Base-by-base conservation (phyloP, 1,140 invertebrate genomes). In the Halictus rubicundus region DNA sequence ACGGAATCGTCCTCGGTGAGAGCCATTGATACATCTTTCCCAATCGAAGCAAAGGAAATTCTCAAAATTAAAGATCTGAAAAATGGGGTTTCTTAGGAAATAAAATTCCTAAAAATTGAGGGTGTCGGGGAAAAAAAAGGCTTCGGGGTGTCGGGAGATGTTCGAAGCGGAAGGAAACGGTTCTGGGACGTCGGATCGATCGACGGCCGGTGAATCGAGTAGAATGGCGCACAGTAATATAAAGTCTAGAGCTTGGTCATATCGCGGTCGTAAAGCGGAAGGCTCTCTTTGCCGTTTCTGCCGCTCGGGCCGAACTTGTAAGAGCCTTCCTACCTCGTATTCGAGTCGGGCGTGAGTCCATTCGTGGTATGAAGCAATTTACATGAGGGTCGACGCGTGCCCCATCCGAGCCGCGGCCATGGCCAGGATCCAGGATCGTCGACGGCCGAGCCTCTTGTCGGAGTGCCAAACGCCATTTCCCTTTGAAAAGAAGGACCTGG, bases 251-350 rank as follows among this genome's bases (percentile, higher is more conserved):
- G 83, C 84, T 79, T 69, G 84, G 86, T 90, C 86, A 90, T 89
- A 91, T 89, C 85, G 85, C 65, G 83, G 86, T 90, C 86, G 87
- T 90, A 89, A 91, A 91, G 75, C 86, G 85, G 88, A 87, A 88
- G 85, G 87, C 68, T 84, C 68, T 84, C 80, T 88, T 82, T 78
- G 84, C 57, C 84, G 78, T 86, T 83, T 82, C 78, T 52, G 66
- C 76, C 37, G 39, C 37, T n/a, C 77, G 65, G 52, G 59, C 81
- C 69, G 69, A 78, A 60, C 14, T 68, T 80, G 63, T 84, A 86
- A 87, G 81, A 84, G 80, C 65, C 83, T 81, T 81, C 75, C 85
- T 74, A 57, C 72, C 82, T 81, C 85, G 88, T 84, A 89, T 86
- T 89, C 84, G 84, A 46, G 42, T 49, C 79, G 71, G 70, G 59